Evolutionary conservation across 1,140 invertebrate species (phyloP).

Genomic region (Caenorhabditis elegans): DNA sequence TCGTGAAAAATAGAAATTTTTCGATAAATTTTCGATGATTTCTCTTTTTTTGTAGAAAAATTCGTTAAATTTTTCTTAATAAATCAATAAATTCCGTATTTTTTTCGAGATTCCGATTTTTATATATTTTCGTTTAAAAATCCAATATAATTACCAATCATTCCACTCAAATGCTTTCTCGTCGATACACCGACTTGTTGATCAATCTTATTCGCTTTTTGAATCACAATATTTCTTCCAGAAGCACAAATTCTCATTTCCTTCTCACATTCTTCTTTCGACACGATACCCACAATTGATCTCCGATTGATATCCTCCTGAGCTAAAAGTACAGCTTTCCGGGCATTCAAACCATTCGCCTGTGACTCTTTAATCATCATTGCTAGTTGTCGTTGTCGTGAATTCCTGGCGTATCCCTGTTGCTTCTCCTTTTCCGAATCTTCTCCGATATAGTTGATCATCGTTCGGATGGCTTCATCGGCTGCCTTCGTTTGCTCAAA

Average conservation of each 20-base stretch:
- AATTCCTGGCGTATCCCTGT: conserved; percentile 40
- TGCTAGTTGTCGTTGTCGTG: conserved; percentile 29
- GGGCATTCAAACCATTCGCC: conserved; percentile 22
- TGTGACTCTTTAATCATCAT: conserved; percentile 43
- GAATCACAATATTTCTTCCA: conserved; percentile 22
- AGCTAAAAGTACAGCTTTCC: not conserved
- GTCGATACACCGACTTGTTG: conserved; percentile 22
- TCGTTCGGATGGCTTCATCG: conserved; percentile 20
- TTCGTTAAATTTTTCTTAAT: no score
- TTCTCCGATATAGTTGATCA: conserved; percentile 28
- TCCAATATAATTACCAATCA: conserved; percentile 12
- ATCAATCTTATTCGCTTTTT: conserved; percentile 8
- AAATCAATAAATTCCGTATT: no score
- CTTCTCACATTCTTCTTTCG: not conserved
- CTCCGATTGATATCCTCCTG: conserved; percentile 13
- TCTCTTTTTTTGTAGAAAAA: no score
- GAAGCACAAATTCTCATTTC: conserved; percentile 34
- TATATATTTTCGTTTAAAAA: no score
- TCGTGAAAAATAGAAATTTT: no score
- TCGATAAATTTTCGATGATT: no score
- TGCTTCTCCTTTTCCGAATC: conserved; percentile 40
- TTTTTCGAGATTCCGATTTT: no score
- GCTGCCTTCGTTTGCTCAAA: not conserved
- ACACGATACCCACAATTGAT: not conserved
- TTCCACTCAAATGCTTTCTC: conserved; percentile 32